These are phyloP conservation scores for Zelostemma sp. DNA, from an alignment of 1,140 invertebrate species.

Conservation along the genomic window DNA sequence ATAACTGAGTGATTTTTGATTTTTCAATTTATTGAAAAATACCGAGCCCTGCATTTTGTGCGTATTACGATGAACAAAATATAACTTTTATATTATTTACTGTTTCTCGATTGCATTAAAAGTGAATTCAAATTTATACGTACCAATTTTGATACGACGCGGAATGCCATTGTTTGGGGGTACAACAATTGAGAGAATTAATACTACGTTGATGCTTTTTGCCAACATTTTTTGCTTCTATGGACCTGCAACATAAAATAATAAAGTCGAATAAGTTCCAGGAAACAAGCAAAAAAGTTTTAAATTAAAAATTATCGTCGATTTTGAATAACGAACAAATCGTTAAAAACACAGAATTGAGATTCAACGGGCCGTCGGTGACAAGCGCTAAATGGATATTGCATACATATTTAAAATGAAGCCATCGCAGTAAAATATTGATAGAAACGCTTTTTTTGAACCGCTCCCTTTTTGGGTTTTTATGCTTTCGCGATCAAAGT, in stretches of 20 bases:
- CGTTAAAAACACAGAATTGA: not conserved
- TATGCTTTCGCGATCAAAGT: no score
- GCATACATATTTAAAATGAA: not conserved
- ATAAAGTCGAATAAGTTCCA: no score
- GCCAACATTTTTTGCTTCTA: not conserved
- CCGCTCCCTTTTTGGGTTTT: not conserved
- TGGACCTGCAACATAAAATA: constrained; percentile 1
- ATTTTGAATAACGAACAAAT: not conserved
- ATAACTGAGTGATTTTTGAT: no score
- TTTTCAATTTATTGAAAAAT: no score
- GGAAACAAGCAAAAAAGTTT: no score
- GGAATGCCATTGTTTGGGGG: constrained; percentile 1
- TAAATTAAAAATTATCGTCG: not conserved
- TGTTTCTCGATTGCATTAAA: no score
- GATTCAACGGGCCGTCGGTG: not conserved
- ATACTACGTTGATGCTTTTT: not conserved
- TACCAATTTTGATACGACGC: constrained; percentile 9
- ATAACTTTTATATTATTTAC: no score
- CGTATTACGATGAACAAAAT: no score
- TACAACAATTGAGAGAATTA: not conserved
- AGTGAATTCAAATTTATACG: no score
- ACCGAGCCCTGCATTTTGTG: no score
- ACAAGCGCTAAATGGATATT: not conserved
- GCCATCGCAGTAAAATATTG: not conserved
- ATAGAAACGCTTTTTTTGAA: not conserved